Base-by-base conservation (phyloP, 1,140 invertebrate genomes). In the Drosophila miranda region DNA sequence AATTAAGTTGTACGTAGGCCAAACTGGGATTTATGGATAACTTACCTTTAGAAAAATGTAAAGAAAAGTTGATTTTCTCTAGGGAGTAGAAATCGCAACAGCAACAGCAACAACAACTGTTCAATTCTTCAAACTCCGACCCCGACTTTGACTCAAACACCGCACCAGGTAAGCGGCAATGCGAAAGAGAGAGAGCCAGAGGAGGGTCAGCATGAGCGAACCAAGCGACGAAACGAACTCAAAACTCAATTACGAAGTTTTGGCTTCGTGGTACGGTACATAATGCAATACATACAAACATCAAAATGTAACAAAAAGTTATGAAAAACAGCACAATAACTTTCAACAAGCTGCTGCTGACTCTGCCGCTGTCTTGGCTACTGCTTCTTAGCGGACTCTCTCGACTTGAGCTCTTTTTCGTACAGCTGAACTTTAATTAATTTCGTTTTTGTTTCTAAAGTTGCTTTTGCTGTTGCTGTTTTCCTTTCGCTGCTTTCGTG, bases 231-330 rank as follows among this genome's bases (percentile, higher is more conserved):
- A 43, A 54, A 54, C 38, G 52, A 55, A 42, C 53, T 55, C 42
- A 70, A 58, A 70, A 70, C 67, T 70, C 54, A 46, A 69, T 70
- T 70, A 70, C 67, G 67, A 70, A 73, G 52, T 70, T 70, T 70
- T 69, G 45, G 67, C 67, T 69, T 70, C 67, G 67, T 70, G 30
- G 2, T 13, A 38, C 11, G 34, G 34, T 38, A 38, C 34, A 38
- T 38, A 38, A 38, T 38, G 34, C 38, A 55, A 70, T 70, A 51
- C 63, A 70, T 56, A 62, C 58, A 41, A 55, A 72, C 28, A 54
- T 16, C 16, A 45, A 53, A 72, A 34, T 13, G 44, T 42, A 46
- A 16, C 23, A 30, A 49, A 58, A 58, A 14, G 30, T 30, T 8
- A 21, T 30, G 46, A 42, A 26, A 34, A 52, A 52, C 28, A 53